These are phyloP conservation scores for Brotula barbata DNA, from an alignment of 2,797 vertebrate genomes.

Conservation along the genomic window DNA sequence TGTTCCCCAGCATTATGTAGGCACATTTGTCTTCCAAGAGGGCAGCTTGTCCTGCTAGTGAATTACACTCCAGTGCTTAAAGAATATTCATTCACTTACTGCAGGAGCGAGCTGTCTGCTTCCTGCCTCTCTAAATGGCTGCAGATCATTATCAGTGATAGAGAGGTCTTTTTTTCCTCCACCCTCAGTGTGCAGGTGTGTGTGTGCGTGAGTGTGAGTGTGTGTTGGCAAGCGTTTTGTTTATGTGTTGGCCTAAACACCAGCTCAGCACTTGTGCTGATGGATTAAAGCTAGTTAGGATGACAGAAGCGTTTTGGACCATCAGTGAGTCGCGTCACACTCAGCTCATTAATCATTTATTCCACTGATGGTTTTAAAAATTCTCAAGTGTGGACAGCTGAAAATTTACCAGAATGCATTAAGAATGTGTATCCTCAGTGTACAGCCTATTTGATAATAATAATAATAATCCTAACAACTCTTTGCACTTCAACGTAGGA, in stretches of 20 bases:
- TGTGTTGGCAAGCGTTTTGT: constrained; percentile 61
- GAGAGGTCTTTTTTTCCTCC: constrained; percentile 17
- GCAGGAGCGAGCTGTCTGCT: constrained; percentile 62
- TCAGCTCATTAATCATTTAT: constrained; percentile 47
- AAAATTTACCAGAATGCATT: too few species aligned
- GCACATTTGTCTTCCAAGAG: constrained; percentile 70
- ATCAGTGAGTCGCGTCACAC: constrained; percentile 36
- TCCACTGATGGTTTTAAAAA: constrained; percentile 27
- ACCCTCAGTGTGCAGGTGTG: too few species aligned
- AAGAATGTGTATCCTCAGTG: too few species aligned
- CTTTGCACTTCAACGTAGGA: too few species aligned
- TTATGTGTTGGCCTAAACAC: constrained; percentile 54
- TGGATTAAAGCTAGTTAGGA: constrained; percentile 59
- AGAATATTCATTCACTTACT: constrained; percentile 74
- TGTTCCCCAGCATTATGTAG: constrained; percentile 58
- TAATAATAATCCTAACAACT: too few species aligned
- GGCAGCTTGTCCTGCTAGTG: constrained; percentile 61
- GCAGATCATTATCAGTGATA: constrained; percentile 69
- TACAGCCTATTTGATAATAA: too few species aligned
- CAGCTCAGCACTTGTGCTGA: constrained; percentile 65
- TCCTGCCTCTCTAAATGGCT: constrained; percentile 63
- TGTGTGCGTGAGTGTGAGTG: constrained; percentile 1
- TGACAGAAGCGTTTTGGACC: constrained; percentile 50
- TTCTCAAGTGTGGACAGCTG: constrained; percentile 20
- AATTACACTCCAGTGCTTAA: constrained; percentile 66